Percentiles rank a stretch among this genome's conserved stretches.
Conservation (phyloP, 1,140 invertebrate species). For the Archivesica marissinica region DNA sequence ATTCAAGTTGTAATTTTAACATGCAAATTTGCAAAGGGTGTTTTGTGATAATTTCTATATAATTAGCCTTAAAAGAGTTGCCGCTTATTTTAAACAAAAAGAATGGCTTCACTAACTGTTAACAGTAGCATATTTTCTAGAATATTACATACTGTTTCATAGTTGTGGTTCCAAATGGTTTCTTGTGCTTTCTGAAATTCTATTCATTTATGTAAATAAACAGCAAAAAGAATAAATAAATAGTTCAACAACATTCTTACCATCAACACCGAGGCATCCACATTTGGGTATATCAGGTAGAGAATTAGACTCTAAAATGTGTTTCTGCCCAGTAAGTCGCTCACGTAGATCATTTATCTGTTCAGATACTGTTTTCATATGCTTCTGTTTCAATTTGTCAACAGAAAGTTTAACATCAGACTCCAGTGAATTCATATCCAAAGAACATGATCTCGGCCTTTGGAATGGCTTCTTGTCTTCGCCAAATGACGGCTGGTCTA, state of each 20-base stretch:
- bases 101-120: no score
- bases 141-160: no score
- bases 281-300: conserved; percentile 72
- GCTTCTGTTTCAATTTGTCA: not conserved
- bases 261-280: conserved; percentile 72
- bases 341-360: conserved; percentile 63
- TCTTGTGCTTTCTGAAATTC: no score
- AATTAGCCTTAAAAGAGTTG: no score
- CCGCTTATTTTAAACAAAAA: no score
- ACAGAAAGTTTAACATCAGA: not conserved
- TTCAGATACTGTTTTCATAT: conserved; percentile 44
- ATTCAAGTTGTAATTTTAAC: no score
- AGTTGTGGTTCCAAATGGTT: no score
- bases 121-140: no score
- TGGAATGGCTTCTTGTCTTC: not conserved
- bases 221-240: not conserved
- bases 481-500: not conserved
- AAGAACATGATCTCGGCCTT: conserved; percentile 32
- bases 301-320: conserved; percentile 69
- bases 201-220: not conserved
- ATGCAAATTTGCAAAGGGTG: no score
- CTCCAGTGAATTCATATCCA: not conserved
- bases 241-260: conserved; percentile 60
- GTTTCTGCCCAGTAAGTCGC: conserved; percentile 60
- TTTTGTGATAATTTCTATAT: no score